Evolutionary conservation across 2,888 invertebrate species (phyloP), one percentile per base, ranked within the genome.

Genomic region (Habrosyne pyritoides): DNA sequence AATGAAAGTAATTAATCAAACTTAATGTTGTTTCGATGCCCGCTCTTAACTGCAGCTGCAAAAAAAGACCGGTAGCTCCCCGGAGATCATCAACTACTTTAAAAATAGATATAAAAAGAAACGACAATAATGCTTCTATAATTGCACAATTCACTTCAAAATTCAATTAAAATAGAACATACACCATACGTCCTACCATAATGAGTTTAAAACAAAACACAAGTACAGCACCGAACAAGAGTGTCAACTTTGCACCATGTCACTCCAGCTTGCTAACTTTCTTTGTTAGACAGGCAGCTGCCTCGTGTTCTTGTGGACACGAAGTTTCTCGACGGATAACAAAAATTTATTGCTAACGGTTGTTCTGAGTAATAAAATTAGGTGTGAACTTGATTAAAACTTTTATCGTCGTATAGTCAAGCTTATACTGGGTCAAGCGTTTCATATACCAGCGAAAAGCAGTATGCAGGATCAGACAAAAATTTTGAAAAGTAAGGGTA

Each of bases 191-290:
- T 18, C 7, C 53, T 14, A 8, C 14, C 30, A 21, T 42, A 53
- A 54, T 54, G 54, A 58, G 57, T 54, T 58, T 54, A 42, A 53
- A 58, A 54, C 26, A 48, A 42, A 50, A 50, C 53, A 33, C 18
- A 50, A 51, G 53, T 24, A 50, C 30, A 18, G 28, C 26, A 3
- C 18, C 53, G 26, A 54, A 54, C 49, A 58, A 55, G 30, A 49
- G 52, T 46, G 57, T 55, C 54, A 58, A 58, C 50, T 54, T 57
- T 52, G 42, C 53, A 42, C 54, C 52, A 18, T 52, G 47, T 54
- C 50, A 51, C 51, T 52, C 10, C 50, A 47, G 42, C 30, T 22
- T 7, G 50, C 12, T 21, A 57, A 57, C 30, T 58, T 57, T 48
- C 2, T 26, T 49, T 7, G 24, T 28, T 28, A 28, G 28, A 28